Evolutionary conservation across 2,797 vertebrate genomes (phyloP).

Genomic region (Lepus townsendii): DNA sequence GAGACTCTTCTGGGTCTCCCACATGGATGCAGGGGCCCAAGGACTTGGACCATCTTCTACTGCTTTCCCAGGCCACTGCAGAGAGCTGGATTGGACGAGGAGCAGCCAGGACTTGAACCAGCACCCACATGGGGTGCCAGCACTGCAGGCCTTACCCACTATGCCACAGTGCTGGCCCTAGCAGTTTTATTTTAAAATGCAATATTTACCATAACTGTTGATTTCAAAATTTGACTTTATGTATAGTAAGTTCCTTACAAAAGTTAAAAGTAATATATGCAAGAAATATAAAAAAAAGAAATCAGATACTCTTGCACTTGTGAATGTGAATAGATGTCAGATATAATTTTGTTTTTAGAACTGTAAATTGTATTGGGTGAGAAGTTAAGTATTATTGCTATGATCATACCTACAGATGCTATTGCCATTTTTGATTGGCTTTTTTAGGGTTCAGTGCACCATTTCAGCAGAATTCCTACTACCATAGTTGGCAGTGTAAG

Average conservation of each 20-base stretch:
- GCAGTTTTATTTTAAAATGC: background rate
- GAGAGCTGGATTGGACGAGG: too few species aligned
- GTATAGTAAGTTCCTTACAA: background rate
- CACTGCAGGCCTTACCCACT: too few species aligned
- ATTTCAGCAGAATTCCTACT: constrained; percentile 34
- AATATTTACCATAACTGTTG: background rate
- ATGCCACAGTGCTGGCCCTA: background rate
- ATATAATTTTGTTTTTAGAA: constrained; percentile 20
- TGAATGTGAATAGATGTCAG: background rate
- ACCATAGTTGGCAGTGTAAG: background rate
- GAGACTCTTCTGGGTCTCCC: too few species aligned
- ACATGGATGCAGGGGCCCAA: too few species aligned
- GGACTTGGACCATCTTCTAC: too few species aligned
- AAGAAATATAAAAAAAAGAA: constrained; percentile 52
- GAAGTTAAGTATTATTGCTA: background rate
- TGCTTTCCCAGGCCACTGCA: too few species aligned
- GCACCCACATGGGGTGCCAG: too few species aligned
- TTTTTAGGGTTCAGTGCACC: background rate
- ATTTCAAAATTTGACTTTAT: constrained; percentile 50
- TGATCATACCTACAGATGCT: background rate
- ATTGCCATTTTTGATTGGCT: constrained; percentile 31
- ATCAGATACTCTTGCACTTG: constrained; percentile 24
- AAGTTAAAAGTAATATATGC: background rate
- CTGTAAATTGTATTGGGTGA: background rate
- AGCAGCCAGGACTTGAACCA: too few species aligned